Evolutionary conservation across 2,797 vertebrate species (phyloP), one percentile per base, ranked within the genome.

Genomic region (Phoebastria nigripes): DNA sequence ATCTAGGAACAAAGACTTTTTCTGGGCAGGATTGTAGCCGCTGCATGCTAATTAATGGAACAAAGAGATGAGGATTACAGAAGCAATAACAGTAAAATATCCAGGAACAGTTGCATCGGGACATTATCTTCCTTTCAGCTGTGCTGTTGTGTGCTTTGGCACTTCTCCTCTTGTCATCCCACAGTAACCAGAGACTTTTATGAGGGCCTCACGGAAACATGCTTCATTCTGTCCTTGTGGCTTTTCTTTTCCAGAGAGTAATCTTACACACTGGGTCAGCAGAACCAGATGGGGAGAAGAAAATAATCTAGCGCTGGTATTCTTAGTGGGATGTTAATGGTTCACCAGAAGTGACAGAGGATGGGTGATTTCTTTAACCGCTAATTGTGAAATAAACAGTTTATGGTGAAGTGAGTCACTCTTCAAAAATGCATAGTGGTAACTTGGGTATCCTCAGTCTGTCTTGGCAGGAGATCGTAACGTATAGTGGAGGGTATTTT

Each of bases 61-160:
- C 88, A 94, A 93, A 97, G 31, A 77, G 33, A 51, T 81, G 92
- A 84, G 74, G 81, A 74, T 91, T 92, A 58, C 19, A 71, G 90
- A 87, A 87, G 90, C 71, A 90, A 62, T 95, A 95, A 89, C 67
- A 94, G 86, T 92, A 74, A 95, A 89, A 74, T 58, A 74, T 47
- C 92, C 89, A 67, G 67, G 71, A 90, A 8, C 26, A 51, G 81
- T 96, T 84, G 55, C 67, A 24, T 12, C 6, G 13, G 82, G 88
- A 59, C 62, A 39, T 89, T 80, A 65, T 93, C 44, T 63, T 71
- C 55, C 80, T 82, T 78, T 85, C 88, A 90, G 83, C 83, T 87
- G 83, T 44, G 73, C 81, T 80, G 62, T 3, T 90, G 79, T 90
- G 76, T 82, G 81, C 74, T 84, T 94, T 96, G 92, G 86, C 95